Percentiles rank a stretch among this genome's conserved stretches.
Evolutionary conservation across 2,113 vertebrate genomes (phyloP).

Genomic region (Ophiodon elongatus): DNA sequence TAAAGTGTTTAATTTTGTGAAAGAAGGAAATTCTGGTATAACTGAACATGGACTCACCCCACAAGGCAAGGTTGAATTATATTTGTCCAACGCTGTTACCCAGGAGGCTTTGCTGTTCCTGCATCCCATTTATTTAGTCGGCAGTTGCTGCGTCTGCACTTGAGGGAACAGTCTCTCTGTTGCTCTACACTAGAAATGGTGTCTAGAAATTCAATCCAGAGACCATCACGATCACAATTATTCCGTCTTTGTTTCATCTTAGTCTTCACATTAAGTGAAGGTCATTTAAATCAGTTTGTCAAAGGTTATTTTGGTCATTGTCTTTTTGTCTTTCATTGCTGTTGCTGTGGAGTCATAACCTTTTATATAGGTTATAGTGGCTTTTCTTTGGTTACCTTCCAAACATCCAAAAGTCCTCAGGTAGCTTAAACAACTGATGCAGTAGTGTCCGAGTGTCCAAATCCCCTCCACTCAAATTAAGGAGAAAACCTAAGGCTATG

Average conservation of each 20-base stretch:
- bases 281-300: neutral
- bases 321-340: constrained; percentile 24
- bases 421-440: neutral
- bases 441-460: neutral
- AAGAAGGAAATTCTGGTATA: constrained; percentile 6
- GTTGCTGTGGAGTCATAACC: constrained; percentile 15
- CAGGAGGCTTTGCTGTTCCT: constrained; percentile 34
- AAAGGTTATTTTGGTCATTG: constrained; percentile 8
- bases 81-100: constrained; percentile 20
- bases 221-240: neutral
- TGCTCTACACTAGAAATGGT: neutral
- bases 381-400: neutral
- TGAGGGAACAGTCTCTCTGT: neutral
- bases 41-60: constrained; percentile 6
- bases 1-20: constrained; percentile 18
- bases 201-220: neutral
- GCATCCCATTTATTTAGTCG: constrained; percentile 9
- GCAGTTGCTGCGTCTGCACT: neutral
- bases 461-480: neutral
- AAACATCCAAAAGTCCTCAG: neutral
- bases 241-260: neutral
- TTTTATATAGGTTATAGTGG: constrained; percentile 28
- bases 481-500: neutral
- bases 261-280: constrained; percentile 3
- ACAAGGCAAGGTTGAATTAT: constrained; percentile 20